Conservation (phyloP, 2,113 vertebrate genomes). For the Pluvialis apricaria region DNA sequence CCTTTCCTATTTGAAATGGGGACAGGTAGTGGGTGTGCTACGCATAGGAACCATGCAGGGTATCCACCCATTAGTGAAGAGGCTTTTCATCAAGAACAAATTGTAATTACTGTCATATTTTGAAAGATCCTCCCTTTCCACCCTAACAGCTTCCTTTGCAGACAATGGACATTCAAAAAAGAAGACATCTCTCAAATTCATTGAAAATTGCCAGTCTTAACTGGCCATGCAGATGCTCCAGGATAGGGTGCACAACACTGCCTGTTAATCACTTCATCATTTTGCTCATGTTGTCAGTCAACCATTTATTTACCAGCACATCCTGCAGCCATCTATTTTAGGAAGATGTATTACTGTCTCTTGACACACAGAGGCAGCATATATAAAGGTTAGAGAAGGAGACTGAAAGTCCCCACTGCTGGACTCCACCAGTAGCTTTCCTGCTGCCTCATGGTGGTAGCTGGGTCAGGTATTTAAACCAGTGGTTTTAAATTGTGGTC, state of each 20-base stretch:
- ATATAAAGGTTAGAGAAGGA: conserved; percentile 38
- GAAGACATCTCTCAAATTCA: neutral
- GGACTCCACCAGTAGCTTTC: neutral
- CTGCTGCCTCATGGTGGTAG: neutral
- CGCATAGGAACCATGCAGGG: neutral
- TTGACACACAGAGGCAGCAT: conserved; percentile 55
- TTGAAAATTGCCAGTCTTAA: neutral
- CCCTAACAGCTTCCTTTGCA: conserved; percentile 9
- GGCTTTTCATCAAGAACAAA: conserved; percentile 18
- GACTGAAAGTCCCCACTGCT: neutral
- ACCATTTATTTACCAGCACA: neutral
- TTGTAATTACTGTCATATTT: neutral
- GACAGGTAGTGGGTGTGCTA: conserved; percentile 34
- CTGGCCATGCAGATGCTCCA: neutral
- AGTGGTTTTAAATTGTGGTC: neutral
- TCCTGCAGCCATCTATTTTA: neutral
- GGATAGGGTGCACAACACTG: neutral
- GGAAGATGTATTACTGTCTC: conserved; percentile 46
- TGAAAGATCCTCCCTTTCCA: conserved; percentile 23
- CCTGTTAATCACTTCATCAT: neutral
- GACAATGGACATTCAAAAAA: neutral
- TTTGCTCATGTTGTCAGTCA: neutral
- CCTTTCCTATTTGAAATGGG: conserved; percentile 24
- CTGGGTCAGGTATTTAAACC: neutral
- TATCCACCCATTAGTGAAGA: conserved; percentile 13